Percentiles rank a stretch among this genome's conserved stretches.
Evolutionary conservation across 2,888 invertebrate genomes (phyloP).

Genomic region (Eledone cirrhosa): DNA sequence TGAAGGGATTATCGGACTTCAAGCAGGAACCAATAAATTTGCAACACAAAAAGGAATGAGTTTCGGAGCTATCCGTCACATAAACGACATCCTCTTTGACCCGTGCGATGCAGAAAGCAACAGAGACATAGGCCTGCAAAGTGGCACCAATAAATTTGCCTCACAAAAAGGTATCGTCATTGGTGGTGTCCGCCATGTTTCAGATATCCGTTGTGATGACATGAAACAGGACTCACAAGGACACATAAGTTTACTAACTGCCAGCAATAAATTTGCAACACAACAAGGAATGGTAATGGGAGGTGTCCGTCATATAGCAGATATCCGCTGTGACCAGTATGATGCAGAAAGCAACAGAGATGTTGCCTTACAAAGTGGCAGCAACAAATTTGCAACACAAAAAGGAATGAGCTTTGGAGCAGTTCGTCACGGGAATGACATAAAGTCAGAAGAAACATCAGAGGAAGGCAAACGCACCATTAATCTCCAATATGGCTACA

Average conservation of each 20-base stretch:
- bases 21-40: constrained; percentile 60
- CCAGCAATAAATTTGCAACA: constrained; percentile 60
- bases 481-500: constrained; percentile 56
- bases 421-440: constrained; percentile 56
- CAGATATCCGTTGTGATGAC: constrained; percentile 50
- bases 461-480: constrained; percentile 48
- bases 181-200: constrained; percentile 53
- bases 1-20: constrained; percentile 47
- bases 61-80: constrained; percentile 58
- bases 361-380: constrained; percentile 58
- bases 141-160: constrained; percentile 62
- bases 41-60: constrained; percentile 60
- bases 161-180: constrained; percentile 60
- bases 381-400: constrained; percentile 61
- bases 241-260: constrained; percentile 56
- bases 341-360: constrained; percentile 42
- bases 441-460: constrained; percentile 47
- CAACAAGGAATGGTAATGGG: constrained; percentile 63
- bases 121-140: constrained; percentile 61
- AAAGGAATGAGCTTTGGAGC: constrained; percentile 59
- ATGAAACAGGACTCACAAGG: constrained; percentile 44
- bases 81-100: constrained; percentile 56
- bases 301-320: constrained; percentile 59
- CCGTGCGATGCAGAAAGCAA: too few species aligned
- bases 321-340: constrained; percentile 55